Percentiles rank a stretch among this genome's conserved stretches.
Evolutionary conservation across 53 echinoderm and acorn worm genomes (phyloP).

Genomic region (Arbacia lixula): DNA sequence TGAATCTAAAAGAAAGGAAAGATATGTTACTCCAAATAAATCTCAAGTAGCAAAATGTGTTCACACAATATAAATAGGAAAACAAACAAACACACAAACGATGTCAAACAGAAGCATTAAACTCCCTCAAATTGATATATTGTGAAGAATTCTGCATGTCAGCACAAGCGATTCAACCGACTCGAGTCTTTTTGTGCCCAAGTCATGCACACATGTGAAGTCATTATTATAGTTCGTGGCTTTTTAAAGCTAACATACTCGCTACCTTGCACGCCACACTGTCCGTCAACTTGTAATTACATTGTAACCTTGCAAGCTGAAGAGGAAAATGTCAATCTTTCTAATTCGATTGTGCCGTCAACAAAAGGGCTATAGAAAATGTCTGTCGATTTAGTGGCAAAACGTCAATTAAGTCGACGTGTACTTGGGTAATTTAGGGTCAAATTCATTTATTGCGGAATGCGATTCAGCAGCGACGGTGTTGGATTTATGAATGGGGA

Average conservation of each 20-base stretch:
- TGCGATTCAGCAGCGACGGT: slow-evolving; percentile 7
- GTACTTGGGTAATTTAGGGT: slow-evolving; percentile 45
- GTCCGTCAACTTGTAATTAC: slow-evolving; percentile 24
- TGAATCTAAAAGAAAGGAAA: no score
- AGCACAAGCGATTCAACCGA: no score
- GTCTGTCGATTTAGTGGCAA: slow-evolving; percentile 36
- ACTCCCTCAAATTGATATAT: no score
- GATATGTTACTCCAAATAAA: no score
- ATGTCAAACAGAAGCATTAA: no score
- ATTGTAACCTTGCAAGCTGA: slow-evolving; percentile 5
- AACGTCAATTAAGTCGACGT: slow-evolving; percentile 35
- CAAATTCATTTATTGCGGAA: slow-evolving; percentile 46
- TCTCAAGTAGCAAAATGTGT: no score
- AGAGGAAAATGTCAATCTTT: slow-evolving; percentile 14
- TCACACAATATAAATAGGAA: no score
- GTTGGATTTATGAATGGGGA: slow-evolving; percentile 32
- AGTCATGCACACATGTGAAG: no score
- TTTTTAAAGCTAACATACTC: slow-evolving; percentile 13
- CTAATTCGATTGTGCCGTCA: slow-evolving; percentile 33
- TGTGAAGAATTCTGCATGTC: no score
- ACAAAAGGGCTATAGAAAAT: slow-evolving; percentile 21
- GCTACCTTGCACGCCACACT: background rate
- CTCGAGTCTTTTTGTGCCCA: no score
- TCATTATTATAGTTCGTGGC: no score
- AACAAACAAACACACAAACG: no score